These are phyloP conservation scores for Varecia variegata DNA, from an alignment of 2,797 vertebrate genomes.

Conservation along the genomic window DNA sequence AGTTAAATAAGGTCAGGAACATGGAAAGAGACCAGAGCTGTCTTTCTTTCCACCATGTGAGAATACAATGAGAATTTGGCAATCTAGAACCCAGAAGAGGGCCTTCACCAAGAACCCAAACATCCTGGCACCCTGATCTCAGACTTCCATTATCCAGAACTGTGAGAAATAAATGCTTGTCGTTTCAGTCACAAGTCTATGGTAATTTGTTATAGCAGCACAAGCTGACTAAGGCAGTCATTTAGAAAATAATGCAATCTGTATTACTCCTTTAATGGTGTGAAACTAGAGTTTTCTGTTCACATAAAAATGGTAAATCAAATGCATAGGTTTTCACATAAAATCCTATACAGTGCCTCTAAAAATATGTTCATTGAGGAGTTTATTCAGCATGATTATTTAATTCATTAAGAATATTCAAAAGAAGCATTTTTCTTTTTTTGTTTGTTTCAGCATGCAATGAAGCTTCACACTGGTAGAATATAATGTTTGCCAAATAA, in stretches of 20 bases:
- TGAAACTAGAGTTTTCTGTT: conserved; percentile 7
- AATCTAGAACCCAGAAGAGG: not conserved
- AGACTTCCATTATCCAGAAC: not conserved
- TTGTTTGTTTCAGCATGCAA: no score
- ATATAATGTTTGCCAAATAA: not conserved
- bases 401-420: conserved; percentile 41
- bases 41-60: not conserved
- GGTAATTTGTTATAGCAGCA: not conserved
- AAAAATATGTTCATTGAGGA: conserved; percentile 53
- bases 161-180: not conserved
- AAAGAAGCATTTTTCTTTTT: conserved; percentile 41
- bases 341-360: conserved; percentile 39
- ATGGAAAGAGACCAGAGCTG: not conserved
- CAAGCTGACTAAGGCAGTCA: not conserved
- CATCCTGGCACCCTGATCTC: not conserved
- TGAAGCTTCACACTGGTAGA: not conserved
- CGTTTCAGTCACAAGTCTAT: not conserved
- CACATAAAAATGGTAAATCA: conserved; percentile 57
- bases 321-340: conserved; percentile 47
- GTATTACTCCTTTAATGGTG: conserved; percentile 16
- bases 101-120: not conserved
- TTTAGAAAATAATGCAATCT: conserved; percentile 38
- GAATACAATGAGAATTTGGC: not conserved
- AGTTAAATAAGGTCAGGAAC: not conserved
- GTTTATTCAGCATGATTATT: conserved; percentile 55